Percentiles rank a stretch among this genome's conserved stretches.
Conservation (phyloP, 2,888 invertebrate species). For the Herminia tarsipennalis region DNA sequence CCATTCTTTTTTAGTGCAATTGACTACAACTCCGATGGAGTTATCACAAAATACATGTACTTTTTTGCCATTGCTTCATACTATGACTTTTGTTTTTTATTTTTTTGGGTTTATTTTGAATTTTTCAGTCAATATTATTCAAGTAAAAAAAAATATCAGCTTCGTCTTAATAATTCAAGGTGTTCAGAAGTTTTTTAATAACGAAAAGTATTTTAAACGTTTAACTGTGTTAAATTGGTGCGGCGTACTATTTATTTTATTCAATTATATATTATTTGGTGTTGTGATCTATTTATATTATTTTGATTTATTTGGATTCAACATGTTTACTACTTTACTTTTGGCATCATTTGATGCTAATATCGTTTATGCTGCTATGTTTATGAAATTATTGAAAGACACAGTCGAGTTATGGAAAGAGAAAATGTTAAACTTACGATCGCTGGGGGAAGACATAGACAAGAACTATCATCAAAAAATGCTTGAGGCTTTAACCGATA, state of each 20-base stretch:
- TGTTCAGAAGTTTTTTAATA: conserved; percentile 11
- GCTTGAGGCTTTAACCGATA: conserved; percentile 8
- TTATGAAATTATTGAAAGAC: neutral
- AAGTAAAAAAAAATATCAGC: conserved; percentile 10
- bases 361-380: neutral
- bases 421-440: neutral
- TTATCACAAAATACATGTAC: neutral
- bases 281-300: neutral
- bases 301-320: neutral
- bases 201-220: neutral
- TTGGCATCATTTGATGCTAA: neutral
- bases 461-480: neutral
- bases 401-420: neutral
- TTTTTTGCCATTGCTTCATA: neutral
- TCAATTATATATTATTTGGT: neutral
- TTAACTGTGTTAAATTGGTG: conserved; percentile 12
- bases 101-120: conserved; percentile 10
- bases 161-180: conserved; percentile 27
- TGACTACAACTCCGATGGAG: neutral
- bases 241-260: neutral
- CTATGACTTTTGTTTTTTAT: conserved; percentile 11
- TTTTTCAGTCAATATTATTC: neutral
- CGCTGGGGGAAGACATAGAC: neutral
- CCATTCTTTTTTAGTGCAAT: neutral
- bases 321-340: neutral